Evolutionary conservation across 2,797 vertebrate species (phyloP).

Genomic region (Cynodonichthys magdalenae): DNA sequence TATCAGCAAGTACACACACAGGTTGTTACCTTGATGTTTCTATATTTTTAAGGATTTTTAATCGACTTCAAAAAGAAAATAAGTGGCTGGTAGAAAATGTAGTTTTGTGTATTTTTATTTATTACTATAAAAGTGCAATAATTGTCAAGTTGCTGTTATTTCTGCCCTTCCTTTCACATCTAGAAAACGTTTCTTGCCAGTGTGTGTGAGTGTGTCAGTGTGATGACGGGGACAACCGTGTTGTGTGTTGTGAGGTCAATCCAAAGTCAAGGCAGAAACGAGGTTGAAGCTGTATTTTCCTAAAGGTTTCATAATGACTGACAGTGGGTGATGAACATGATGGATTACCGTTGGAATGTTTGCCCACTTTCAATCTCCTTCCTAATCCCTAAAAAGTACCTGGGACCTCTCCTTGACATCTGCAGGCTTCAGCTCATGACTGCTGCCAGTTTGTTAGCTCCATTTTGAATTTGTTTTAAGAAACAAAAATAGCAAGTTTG

Average conservation of each 20-base stretch:
- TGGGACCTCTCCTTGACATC: conserved; percentile 36
- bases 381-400: conserved; percentile 52
- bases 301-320: conserved; percentile 58
- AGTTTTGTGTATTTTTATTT: conserved; percentile 1
- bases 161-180: conserved; percentile 12
- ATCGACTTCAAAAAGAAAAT: too few relatives aligned
- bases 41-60: background rate
- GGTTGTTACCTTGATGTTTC: conserved; percentile 7
- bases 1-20: background rate
- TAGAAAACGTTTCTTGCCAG: conserved; percentile 22
- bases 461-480: conserved; percentile 5
- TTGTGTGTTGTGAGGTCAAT: conserved; percentile 43
- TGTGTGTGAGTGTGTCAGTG: conserved; percentile 22
- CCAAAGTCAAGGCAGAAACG: conserved; percentile 59
- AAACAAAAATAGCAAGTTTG: conserved; percentile 5
- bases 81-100: background rate
- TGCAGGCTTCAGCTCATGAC: conserved; percentile 32
- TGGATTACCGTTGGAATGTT: conserved; percentile 73
- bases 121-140: background rate
- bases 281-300: conserved; percentile 63
- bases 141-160: conserved; percentile 6
- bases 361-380: conserved; percentile 59
- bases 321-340: conserved; percentile 56
- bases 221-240: conserved; percentile 39
- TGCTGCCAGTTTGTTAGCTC: conserved; percentile 22